These are phyloP conservation scores for Barnardius zonarius DNA, from an alignment of 2,113 vertebrate species.

Conservation along the genomic window DNA sequence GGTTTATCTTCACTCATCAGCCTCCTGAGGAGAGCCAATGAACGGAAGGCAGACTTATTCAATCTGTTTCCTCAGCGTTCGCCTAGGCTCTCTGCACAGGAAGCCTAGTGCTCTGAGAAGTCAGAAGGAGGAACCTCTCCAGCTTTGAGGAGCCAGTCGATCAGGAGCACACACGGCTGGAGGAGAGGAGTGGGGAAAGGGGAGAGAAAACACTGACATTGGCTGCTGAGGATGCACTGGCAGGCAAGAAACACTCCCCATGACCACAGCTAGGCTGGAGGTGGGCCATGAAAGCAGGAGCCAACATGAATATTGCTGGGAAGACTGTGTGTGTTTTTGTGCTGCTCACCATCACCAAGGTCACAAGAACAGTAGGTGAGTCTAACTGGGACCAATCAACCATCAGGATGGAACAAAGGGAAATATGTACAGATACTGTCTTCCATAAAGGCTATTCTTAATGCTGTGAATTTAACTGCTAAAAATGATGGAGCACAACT, in stretches of 20 bases:
- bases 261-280: not conserved
- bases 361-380: constrained; percentile 57
- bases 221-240: not conserved
- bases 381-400: not conserved
- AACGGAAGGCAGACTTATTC: constrained; percentile 60
- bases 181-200: not conserved
- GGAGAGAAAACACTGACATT: not conserved
- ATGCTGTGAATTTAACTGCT: not conserved
- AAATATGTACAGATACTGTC: not conserved
- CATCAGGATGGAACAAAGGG: not conserved
- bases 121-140: constrained; percentile 68
- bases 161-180: not conserved
- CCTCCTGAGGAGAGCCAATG: constrained; percentile 69
- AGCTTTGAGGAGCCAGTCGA: constrained; percentile 41
- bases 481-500: not conserved
- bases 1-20: constrained; percentile 66
- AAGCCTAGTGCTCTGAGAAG: constrained; percentile 72
- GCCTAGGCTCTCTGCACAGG: constrained; percentile 70
- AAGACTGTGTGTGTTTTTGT: constrained; percentile 11
- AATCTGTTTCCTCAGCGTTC: constrained; percentile 70
- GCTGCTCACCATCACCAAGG: not conserved
- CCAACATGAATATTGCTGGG: constrained; percentile 41
- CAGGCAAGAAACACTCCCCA: not conserved
- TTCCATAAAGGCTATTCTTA: not conserved
- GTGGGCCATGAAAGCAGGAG: constrained; percentile 27